phyloP scores from a whole-genome alignment of 1,140 invertebrate genomes.

The Muscidifurax raptorellus region DNA sequence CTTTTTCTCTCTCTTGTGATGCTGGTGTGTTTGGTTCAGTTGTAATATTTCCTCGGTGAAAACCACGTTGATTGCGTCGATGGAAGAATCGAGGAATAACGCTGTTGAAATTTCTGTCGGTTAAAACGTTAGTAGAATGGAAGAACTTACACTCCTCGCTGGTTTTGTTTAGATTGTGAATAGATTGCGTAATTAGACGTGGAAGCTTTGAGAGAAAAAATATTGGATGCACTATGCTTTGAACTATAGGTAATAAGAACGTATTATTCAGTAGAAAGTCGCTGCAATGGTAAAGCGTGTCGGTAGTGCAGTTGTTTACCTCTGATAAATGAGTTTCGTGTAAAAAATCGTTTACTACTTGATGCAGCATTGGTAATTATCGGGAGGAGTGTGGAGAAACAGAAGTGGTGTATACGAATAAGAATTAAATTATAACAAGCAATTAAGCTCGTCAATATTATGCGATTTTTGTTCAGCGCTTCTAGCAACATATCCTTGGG shows the following conservation, averaged over 20 bases:
- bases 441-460: conserved; percentile 19
- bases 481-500: conserved; percentile 19
- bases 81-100: not conserved
- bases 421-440: conserved; percentile 1
- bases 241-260: no score
- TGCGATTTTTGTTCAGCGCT: not conserved
- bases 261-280: no score
- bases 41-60: conserved; percentile 1
- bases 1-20: conserved; percentile 2
- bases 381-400: not conserved
- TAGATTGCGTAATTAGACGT: not conserved
- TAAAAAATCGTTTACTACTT: not conserved
- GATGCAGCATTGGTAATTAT: not conserved
- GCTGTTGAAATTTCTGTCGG: no score
- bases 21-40: not conserved
- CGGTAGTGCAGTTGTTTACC: not conserved
- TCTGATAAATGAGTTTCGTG: not conserved
- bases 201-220: not conserved
- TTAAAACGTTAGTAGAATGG: no score
- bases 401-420: not conserved
- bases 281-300: no score
- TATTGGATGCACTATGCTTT: no score
- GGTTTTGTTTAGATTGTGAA: not conserved
- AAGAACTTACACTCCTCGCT: not conserved
- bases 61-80: not conserved